Evolutionary conservation across 1,140 invertebrate genomes (phyloP).

Genomic region (Megathymus violae): DNA sequence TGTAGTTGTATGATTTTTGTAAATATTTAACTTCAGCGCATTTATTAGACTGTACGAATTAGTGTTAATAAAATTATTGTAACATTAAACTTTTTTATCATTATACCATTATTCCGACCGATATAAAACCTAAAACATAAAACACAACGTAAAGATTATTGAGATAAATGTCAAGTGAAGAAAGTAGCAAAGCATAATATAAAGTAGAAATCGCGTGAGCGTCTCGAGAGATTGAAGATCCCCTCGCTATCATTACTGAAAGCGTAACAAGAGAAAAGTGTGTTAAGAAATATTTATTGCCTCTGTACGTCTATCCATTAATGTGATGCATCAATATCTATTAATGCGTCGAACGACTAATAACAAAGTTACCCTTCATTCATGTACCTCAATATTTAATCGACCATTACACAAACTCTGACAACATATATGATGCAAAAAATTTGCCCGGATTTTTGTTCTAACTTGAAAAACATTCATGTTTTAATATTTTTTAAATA

Average conservation of each 20-base stretch:
- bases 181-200: slow-evolving; percentile 8
- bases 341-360: too few species aligned
- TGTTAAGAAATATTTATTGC: slow-evolving; percentile 29
- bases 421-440: too few species aligned
- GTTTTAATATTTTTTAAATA: too few species aligned
- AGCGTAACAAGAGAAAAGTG: slow-evolving; percentile 68
- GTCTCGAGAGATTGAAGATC: slow-evolving; percentile 26
- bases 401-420: too few species aligned
- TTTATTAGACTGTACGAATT: slow-evolving; percentile 60
- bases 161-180: slow-evolving; percentile 23
- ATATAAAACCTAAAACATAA: too few species aligned
- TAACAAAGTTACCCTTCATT: too few species aligned
- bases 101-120: too few species aligned
- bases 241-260: slow-evolving; percentile 64
- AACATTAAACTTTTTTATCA: slow-evolving; percentile 18
- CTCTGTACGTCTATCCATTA: neutral
- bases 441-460: too few species aligned
- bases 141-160: slow-evolving; percentile 14
- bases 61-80: slow-evolving; percentile 16
- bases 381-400: too few species aligned
- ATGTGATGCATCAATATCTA: slow-evolving; percentile 11
- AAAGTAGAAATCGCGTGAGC: slow-evolving; percentile 39
- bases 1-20: slow-evolving; percentile 47
- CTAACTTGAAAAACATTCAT: too few species aligned
- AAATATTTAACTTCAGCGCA: slow-evolving; percentile 61